A percentile compares a stretch with the other conserved stretches of the same genome.
Evolutionary conservation across 2,888 invertebrate genomes (phyloP).

Genomic region (Drosophila nr. perissopoda): DNA sequence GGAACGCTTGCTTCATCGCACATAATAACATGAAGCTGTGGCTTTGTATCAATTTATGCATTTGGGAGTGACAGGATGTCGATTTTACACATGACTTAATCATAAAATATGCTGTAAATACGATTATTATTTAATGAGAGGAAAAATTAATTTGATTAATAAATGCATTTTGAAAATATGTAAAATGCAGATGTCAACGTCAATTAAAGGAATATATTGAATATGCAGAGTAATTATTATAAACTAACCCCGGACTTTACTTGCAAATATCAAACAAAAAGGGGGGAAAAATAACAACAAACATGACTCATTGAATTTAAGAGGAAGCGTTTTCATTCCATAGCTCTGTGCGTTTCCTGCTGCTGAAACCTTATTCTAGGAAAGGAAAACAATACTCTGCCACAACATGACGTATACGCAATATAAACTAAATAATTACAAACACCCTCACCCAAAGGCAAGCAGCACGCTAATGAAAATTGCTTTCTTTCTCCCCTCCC

Average conservation of each 20-base stretch:
- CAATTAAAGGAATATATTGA: background rate
- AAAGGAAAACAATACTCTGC: constrained; percentile 31
- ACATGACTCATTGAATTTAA: constrained; percentile 42
- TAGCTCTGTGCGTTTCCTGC: constrained; percentile 2
- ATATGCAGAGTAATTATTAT: background rate
- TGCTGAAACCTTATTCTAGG: constrained; percentile 4
- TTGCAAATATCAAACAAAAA: constrained; percentile 9
- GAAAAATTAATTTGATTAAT: background rate
- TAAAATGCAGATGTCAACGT: background rate
- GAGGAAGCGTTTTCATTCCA: constrained; percentile 19
- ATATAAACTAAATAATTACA: constrained; percentile 67
- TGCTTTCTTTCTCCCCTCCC: constrained; percentile 44
- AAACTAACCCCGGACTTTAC: background rate
- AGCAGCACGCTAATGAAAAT: constrained; percentile 69
- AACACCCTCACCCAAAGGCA: constrained; percentile 30
- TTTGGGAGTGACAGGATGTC: background rate
- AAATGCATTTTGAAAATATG: background rate
- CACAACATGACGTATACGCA: constrained; percentile 69
- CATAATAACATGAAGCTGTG: background rate
- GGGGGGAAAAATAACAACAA: background rate
- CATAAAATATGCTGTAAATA: background rate
- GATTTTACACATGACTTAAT: background rate
- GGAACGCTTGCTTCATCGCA: constrained; percentile 1
- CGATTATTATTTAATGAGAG: background rate
- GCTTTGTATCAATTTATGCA: constrained; percentile 1